Base-by-base conservation (phyloP, 2,113 vertebrate species). In the Talpa occidentalis region DNA sequence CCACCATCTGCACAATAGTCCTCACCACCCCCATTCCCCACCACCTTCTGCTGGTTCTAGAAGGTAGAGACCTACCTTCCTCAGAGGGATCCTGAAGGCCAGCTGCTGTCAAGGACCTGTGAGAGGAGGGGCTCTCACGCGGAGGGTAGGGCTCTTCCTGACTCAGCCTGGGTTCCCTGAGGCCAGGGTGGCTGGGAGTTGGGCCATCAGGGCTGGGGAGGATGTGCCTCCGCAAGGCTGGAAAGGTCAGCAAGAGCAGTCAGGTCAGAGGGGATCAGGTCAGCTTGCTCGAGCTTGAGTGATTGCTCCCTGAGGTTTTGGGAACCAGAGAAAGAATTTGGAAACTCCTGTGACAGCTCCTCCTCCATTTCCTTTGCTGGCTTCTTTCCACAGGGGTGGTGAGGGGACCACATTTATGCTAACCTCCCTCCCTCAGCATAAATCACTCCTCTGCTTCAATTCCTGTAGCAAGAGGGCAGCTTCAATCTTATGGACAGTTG, bases 201-300 rank as follows among this genome's bases (percentile, higher is more conserved):
- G 94, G 77, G 28, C 62, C 0, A 3, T 93, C 64, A 24, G 76
- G 30, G 21, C 47, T 56, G 14, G 97, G 97, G 14, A 97, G 97
- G 59, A 97, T 59, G 2, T 95, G 92, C 7, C 73, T 95, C 78
- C 52, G 90, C 37, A 97, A 69, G 1, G 94, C 97, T 97, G 21
- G 4, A 67, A 83, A 90, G 52, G 70, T 26, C 92, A 60, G 49
- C 37, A 40, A 91, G 28, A 44, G 21, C 3, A 12, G 40, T 47
- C 62, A 59, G 17, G 6, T 74, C 24, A 90, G 56, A 62, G 92
- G 37, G 21, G 24, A 49, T 30, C 14, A 35, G 93, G 12, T 64
- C 24, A 52, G 70, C 2, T 64, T 80, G 19, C 28, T 60, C 3
- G 0, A 37, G 28, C 30, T 76, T 35, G n/a, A 87, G 42, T 54